Base-by-base conservation (phyloP, 2,113 vertebrate species). In the Helogale parvula region DNA sequence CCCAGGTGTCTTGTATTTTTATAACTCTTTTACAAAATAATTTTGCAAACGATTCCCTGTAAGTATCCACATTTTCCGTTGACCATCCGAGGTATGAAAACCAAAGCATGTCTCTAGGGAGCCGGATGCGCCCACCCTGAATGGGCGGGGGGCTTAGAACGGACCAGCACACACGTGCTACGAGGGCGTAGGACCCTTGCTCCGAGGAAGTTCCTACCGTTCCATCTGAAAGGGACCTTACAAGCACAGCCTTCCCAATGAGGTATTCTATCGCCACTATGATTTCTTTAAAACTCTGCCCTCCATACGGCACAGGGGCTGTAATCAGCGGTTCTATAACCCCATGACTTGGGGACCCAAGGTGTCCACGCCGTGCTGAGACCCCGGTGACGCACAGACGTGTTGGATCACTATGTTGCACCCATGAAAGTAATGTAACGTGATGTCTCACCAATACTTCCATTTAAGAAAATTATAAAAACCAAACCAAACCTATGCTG, bases 141-240 rank as follows among this genome's bases (percentile, higher is more conserved):
- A 11, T 10, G 35, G n/a, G 17, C 5, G 38, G 50, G 68, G 45
- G 11, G 25, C 38, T 10, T 6, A 9, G 52, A 27, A 9, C 1
- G 0, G 21, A 68, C n/a, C 38, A 52, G 47, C 27, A 12, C 4
- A 4, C 2, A 0, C 0, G 3, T 9, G 0, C 15, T 3, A 3
- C 35, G 2, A 47, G 65, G 21, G 27, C 38, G 8, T 0, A 68
- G 65, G 68, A 4, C 52, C 4, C 2, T 54, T 7, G 47, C n/a
- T 10, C 7, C 16, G 27, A 29, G 1, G 0, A 0, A 15, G 16
- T 0, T 65, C 23, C 47, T 25, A 0, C 21, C 31, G 8, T 2
- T 79, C 71, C 13, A 3, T 69, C 71, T 27, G 52, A 27, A 57
- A 41, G 71, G 65, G 52, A 19, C 27, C 33, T 15, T 0, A 23